Evolutionary conservation across 2,888 invertebrate species (phyloP), one percentile per base, ranked within the genome.

Genomic region (Pseudolycoriella hygida): DNA sequence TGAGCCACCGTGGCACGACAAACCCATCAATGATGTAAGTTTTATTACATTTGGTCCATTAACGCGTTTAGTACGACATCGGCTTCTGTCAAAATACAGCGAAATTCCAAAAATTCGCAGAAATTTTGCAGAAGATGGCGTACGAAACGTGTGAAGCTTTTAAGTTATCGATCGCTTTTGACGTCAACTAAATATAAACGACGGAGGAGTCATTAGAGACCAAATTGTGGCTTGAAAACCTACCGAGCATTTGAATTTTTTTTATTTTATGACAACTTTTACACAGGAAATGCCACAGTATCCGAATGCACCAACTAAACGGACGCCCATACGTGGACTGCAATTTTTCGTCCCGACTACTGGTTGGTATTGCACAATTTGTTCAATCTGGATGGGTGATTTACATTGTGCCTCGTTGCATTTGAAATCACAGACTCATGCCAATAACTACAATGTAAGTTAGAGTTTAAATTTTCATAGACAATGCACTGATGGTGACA

Each of bases 341-440:
- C 86, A 88, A 60, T 88, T 88, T 70, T 82, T 89, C 67, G 80
- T 84, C 53, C 82, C 88, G 2, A 79, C 87, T 1, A 81, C 83
- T 5, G 81, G 87, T 25, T 89, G 88, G 88, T 89, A 82, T 67
- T 89, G 89, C 68, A 85, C 86, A 60, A 69, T 89, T 50, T 89
- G 89, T 57, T 80, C 83, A 58, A 71, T 77, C 54, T 89, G 88
- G 79, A 86, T 89, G 56, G 89, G 88, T 0, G 89, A 89, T 60
- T 69, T 86, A 49, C 86, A 87, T 62, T 87, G 88, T 60, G 88
- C 88, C 1, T 85, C 85, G 10, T 75, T 82, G 2, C 89, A 89
- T 66, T 70, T 89, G 48, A 87, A 87, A 60, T 85, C 84, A 0
- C 69, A 78, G 48, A 66, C 71, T 18, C 89, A 89, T 66, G 78